A percentile compares a stretch with the other conserved stretches of the same genome.
phyloP scores from a whole-genome alignment of 2,797 vertebrate species.

The Huso huso region DNA sequence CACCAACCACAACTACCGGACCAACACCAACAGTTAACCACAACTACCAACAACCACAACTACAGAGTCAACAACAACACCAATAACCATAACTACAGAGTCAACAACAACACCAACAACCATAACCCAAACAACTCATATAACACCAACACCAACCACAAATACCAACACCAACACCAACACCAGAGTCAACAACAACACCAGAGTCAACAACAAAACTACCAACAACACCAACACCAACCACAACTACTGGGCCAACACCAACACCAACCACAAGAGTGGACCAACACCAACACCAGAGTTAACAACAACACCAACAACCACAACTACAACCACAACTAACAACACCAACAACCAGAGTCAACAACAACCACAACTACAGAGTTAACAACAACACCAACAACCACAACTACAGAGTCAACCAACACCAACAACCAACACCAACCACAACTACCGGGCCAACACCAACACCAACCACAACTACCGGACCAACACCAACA shows the following conservation, averaged over 20 bases:
- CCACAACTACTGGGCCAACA: background rate
- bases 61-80: background rate
- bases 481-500: background rate
- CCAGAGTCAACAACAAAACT: too few relatives aligned
- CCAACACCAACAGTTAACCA: background rate
- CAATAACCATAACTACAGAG: background rate
- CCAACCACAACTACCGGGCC: background rate
- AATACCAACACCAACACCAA: background rate
- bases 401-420: background rate
- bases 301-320: background rate
- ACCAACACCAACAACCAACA: background rate
- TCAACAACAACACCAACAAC: background rate
- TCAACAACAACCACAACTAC: background rate
- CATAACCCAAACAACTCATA: background rate
- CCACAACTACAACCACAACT: background rate
- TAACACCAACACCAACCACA: slow-evolving; percentile 1
- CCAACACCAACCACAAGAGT: too few relatives aligned
- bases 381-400: background rate
- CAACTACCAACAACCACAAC: background rate
- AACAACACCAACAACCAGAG: too few relatives aligned
- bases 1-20: background rate
- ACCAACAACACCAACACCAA: background rate
- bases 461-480: background rate
- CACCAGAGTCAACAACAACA: background rate
- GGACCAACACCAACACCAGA: background rate